These are phyloP conservation scores for Martes martes DNA, from an alignment of 2,113 vertebrate genomes.

Conservation along the genomic window DNA sequence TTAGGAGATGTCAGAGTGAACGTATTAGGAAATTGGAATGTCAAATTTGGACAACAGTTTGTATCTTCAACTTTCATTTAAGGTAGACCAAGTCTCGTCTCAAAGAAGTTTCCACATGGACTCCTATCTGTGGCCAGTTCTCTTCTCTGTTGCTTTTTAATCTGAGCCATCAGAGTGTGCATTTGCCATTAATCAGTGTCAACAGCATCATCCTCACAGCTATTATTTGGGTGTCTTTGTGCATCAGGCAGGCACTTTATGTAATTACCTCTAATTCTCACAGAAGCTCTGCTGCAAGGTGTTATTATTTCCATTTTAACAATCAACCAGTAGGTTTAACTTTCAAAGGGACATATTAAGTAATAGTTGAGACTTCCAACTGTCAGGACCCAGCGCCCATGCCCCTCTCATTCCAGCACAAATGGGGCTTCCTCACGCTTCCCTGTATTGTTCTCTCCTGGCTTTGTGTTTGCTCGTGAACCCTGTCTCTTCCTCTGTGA, in stretches of 20 bases:
- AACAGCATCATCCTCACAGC: neutral
- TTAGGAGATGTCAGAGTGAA: neutral
- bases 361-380: neutral
- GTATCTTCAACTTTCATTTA: neutral
- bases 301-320: neutral
- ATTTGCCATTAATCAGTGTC: neutral
- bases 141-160: neutral
- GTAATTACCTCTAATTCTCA: neutral
- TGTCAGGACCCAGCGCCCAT: fast-evolving
- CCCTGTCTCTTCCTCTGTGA: neutral
- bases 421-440: neutral
- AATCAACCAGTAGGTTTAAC: neutral
- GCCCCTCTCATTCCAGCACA: neutral
- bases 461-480: neutral
- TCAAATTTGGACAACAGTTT: neutral
- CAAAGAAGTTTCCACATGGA: neutral
- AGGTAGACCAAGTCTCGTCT: neutral
- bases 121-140: neutral
- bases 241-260: neutral
- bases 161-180: neutral
- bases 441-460: neutral
- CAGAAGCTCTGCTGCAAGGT: neutral
- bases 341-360: neutral
- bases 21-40: neutral
- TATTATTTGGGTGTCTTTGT: neutral